A percentile compares a stretch with the other conserved stretches of the same genome.
Conservation (phyloP, 2,113 vertebrate genomes). For the Amphilophus citrinellus region DNA sequence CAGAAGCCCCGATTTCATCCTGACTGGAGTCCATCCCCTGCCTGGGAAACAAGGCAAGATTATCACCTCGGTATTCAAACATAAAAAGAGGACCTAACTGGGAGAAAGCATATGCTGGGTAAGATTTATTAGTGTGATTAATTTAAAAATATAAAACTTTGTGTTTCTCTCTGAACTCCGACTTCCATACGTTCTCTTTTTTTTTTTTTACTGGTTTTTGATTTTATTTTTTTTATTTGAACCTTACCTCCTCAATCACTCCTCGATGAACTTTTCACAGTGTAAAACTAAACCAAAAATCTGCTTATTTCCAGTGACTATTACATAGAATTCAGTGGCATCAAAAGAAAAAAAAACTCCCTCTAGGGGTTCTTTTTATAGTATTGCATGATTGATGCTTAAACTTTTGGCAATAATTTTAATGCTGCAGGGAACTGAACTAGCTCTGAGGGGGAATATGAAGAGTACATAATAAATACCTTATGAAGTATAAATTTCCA, state of each 20-base stretch:
- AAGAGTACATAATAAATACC: neutral
- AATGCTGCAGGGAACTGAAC: neutral
- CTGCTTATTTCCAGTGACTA: neutral
- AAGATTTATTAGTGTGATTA: neutral
- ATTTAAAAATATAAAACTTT: neutral
- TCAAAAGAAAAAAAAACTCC: neutral
- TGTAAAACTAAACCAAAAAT: neutral
- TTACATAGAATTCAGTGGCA: neutral
- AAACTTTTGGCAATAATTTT: neutral
- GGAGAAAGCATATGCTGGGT: neutral
- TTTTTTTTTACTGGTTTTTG: too few species aligned
- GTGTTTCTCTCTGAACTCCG: neutral
- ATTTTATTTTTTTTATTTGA: neutral
- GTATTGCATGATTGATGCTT: neutral
- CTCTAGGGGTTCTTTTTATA: neutral
- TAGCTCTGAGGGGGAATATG: neutral
- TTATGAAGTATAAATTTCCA: conserved; percentile 14
- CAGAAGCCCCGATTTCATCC: conserved; percentile 90
- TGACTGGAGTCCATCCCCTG: conserved; percentile 90
- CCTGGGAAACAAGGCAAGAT: conserved; percentile 76
- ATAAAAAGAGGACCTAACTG: neutral
- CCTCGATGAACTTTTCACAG: neutral
- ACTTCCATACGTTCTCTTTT: too few species aligned
- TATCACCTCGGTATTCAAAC: neutral
- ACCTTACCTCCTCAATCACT: neutral